Base-by-base conservation (phyloP, 2,797 vertebrate species). In the Perodicticus potto region DNA sequence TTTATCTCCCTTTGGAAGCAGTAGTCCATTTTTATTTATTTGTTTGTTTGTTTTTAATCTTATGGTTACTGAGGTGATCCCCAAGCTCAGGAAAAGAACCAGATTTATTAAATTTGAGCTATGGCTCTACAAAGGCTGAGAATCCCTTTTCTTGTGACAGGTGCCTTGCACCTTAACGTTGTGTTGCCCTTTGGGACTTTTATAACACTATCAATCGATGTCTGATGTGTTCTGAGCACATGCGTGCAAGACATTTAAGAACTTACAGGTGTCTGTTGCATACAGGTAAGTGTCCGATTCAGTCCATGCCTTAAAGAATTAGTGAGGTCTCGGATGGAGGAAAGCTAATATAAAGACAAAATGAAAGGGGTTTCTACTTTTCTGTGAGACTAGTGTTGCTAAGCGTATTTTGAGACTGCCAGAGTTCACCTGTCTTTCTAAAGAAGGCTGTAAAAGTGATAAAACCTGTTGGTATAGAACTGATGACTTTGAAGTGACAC, bases 1-100 rank as follows among this genome's bases (percentile, higher is more conserved):
- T 96, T 45, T 63, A 25, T 85, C 16, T 74, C 13, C 45, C 55
- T 92, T 92, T 78, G 32, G 57, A 83, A 88, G 74, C 23, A 55
- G 17, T 72, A 69, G 11, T 67, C 10, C 25, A 72, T 49, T 32
- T 61, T 7, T 45, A 37, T 72, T 14, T 13, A 6, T 67, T 45
- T 34, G 45, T 5, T 37, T 53, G 23, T 55, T 7, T 45, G 59
- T 61, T 82, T 37, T 45, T 2, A 45, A 72, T 92, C 19, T 91
- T 83, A 13, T 63, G 16, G 69, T 13, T 69, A 17, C 16, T 89
- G 45, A 67, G 3, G 13, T 89, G 34, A 92, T 88, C 29, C 17
- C n/a, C 6, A 49, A 13, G 7, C 72, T 86, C 14, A 69, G 85
- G 7, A 5, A 81, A 80, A 82, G 77, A 70, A 2, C n/a, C 5